phyloP scores from a whole-genome alignment of 2,113 vertebrate genomes.

The Nothobranchius furzeri region DNA sequence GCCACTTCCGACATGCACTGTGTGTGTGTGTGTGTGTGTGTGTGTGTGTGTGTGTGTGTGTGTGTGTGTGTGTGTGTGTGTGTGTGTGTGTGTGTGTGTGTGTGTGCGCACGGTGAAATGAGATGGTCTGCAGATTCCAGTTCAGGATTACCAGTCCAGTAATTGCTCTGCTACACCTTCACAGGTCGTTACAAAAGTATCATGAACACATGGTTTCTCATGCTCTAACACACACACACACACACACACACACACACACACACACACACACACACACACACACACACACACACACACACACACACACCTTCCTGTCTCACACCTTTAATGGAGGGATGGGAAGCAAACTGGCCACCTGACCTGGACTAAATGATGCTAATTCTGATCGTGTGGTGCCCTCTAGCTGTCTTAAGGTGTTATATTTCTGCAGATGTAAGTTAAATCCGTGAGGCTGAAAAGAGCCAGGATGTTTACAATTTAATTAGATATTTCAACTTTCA shows the following conservation, averaged over 20 bases:
- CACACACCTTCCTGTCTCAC: conserved; percentile 30
- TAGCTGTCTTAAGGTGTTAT: background rate
- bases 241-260: background rate
- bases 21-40: too few relatives aligned
- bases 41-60: too few relatives aligned
- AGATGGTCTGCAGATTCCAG: conserved; percentile 57
- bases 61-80: too few relatives aligned
- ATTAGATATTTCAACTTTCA: too few relatives aligned
- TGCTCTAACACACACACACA: conserved; percentile 17
- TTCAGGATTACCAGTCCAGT: conserved; percentile 49
- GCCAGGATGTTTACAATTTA: too few relatives aligned
- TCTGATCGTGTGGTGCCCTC: background rate
- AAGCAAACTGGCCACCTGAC: conserved; percentile 19
- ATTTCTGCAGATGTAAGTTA: too few relatives aligned
- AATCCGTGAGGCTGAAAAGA: too few relatives aligned
- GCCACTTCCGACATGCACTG: conserved; percentile 54
- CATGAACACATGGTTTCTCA: conserved; percentile 25
- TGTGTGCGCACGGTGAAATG: conserved; percentile 33
- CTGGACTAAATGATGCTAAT: background rate
- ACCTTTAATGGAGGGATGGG: conserved; percentile 36
- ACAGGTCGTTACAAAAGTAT: conserved; percentile 66
- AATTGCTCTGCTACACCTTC: conserved; percentile 67
- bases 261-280: conserved; percentile 8
- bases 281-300: conserved; percentile 14
- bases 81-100: too few relatives aligned